These are phyloP conservation scores for Craniophora ligustri DNA, from an alignment of 2,888 invertebrate genomes.

Conservation along the genomic window DNA sequence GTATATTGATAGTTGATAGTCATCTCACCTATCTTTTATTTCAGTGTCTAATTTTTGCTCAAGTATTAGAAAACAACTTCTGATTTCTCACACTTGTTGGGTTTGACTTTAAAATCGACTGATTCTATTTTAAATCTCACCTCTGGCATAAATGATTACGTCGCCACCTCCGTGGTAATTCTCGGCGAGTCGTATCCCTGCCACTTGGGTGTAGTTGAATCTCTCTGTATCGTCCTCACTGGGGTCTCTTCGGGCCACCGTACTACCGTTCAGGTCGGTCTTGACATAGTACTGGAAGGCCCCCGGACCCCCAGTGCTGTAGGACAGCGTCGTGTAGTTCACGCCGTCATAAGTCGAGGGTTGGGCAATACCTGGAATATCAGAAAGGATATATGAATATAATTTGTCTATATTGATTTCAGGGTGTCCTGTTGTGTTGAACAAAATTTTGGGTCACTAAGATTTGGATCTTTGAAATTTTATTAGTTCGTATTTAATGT, in stretches of 20 bases:
- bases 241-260: constrained; percentile 89
- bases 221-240: constrained; percentile 88
- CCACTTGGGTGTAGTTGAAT: constrained; percentile 92
- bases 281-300: constrained; percentile 88
- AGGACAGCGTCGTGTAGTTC: constrained; percentile 93
- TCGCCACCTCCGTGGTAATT: constrained; percentile 95
- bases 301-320: constrained; percentile 92
- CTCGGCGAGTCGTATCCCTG: constrained; percentile 91
- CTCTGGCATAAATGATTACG: constrained; percentile 94
- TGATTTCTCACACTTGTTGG: too few relatives aligned
- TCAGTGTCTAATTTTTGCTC: too few relatives aligned
- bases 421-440: too few relatives aligned
- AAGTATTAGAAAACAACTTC: too few relatives aligned
- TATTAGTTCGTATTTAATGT: too few relatives aligned
- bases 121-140: constrained; percentile 65
- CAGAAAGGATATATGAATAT: neutral
- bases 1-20: too few relatives aligned
- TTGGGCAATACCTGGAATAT: constrained; percentile 88
- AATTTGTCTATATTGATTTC: neutral
- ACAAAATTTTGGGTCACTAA: too few relatives aligned
- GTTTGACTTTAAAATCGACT: constrained; percentile 18
- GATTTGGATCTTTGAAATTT: too few relatives aligned
- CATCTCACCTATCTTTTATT: too few relatives aligned
- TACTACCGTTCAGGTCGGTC: constrained; percentile 63
- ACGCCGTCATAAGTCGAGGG: constrained; percentile 89